A percentile compares a stretch with the other conserved stretches of the same genome.
These are phyloP conservation scores for Periophthalmus modestus DNA, from an alignment of 2,113 vertebrate species.

Conservation along the genomic window DNA sequence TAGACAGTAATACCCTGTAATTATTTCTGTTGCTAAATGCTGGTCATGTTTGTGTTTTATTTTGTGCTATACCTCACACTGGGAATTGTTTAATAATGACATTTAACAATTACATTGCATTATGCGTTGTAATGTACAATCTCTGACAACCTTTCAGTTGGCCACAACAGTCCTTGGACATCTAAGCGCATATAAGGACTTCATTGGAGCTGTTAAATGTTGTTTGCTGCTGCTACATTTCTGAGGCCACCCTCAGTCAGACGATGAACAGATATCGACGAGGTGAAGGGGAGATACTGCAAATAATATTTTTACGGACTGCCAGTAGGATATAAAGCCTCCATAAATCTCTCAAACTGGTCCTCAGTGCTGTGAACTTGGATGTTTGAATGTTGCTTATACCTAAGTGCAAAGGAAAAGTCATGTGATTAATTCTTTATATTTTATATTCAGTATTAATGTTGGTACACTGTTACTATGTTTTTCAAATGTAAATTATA, in stretches of 20 bases:
- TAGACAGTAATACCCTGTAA: slow-evolving; percentile 44
- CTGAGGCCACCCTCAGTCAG: slow-evolving; percentile 73
- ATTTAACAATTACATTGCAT: slow-evolving; percentile 40
- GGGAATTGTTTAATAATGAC: slow-evolving; percentile 65
- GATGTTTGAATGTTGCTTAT: slow-evolving; percentile 90
- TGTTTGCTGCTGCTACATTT: slow-evolving; percentile 84
- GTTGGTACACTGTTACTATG: slow-evolving; percentile 97
- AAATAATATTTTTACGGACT: slow-evolving; percentile 40
- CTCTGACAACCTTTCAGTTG: slow-evolving; percentile 25
- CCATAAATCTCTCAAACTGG: slow-evolving; percentile 67
- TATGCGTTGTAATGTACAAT: slow-evolving; percentile 17
- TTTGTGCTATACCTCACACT: slow-evolving; percentile 80
- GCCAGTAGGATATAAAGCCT: slow-evolving; percentile 58
- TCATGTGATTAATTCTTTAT: slow-evolving; percentile 95
- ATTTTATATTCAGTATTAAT: slow-evolving; percentile 99
- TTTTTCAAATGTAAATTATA: slow-evolving; percentile 98
- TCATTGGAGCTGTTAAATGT: slow-evolving; percentile 59
- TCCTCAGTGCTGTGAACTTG: slow-evolving; percentile 80
- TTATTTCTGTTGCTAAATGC: slow-evolving; percentile 66
- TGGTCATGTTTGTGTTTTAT: slow-evolving; percentile 62
- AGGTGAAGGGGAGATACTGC: slow-evolving; percentile 28
- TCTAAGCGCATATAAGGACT: slow-evolving; percentile 39
- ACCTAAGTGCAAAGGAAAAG: slow-evolving; percentile 80
- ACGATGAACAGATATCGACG: slow-evolving; percentile 60
- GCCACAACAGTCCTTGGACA: slow-evolving; percentile 25